Conservation (phyloP, 2,888 invertebrate species). For the Drosophila borborema region DNA sequence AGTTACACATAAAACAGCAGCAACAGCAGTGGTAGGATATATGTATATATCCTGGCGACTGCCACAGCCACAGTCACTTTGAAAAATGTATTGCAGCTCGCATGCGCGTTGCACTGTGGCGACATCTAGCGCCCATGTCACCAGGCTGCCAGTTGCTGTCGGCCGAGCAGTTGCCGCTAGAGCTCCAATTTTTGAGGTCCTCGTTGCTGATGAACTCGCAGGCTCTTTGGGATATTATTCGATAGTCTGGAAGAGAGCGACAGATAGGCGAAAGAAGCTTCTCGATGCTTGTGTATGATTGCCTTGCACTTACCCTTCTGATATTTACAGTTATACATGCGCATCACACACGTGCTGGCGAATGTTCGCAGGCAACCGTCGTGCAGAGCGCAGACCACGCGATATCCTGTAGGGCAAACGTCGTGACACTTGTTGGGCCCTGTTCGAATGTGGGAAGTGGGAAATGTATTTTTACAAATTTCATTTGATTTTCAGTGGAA, state of each 20-base stretch:
- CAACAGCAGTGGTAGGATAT: constrained; percentile 43
- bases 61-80: constrained; percentile 15
- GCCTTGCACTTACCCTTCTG: constrained; percentile 49
- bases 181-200: constrained; percentile 53
- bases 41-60: constrained; percentile 43
- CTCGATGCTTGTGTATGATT: not conserved
- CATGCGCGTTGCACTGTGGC: constrained; percentile 42
- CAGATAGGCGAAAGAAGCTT: not conserved
- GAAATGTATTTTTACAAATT: not conserved
- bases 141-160: not conserved
- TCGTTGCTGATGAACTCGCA: constrained; percentile 63
- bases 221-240: constrained; percentile 58
- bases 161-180: constrained; percentile 18
- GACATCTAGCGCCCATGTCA: constrained; percentile 39
- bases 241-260: constrained; percentile 49
- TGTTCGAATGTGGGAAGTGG: constrained; percentile 3
- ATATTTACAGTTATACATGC: constrained; percentile 71
- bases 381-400: constrained; percentile 64
- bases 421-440: constrained; percentile 64
- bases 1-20: constrained; percentile 60
- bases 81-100: constrained; percentile 6
- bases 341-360: constrained; percentile 64
- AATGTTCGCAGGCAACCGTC: constrained; percentile 65
- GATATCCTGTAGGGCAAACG: constrained; percentile 62
- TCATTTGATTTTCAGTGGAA: not conserved